Evolutionary conservation across 2,888 invertebrate species (phyloP).

Genomic region (Cephus pygmeus): DNA sequence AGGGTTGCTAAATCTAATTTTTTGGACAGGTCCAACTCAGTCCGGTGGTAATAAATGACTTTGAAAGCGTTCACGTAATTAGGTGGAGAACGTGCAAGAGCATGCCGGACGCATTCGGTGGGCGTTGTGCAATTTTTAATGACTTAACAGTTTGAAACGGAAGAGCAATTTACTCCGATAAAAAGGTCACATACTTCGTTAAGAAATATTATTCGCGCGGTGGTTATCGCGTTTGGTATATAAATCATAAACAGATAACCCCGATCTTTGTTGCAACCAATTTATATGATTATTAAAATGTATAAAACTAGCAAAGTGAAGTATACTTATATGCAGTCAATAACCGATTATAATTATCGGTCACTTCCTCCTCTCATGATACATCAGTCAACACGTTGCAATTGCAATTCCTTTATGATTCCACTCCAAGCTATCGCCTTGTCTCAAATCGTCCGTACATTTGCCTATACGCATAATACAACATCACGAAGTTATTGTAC

Average conservation of each 20-base stretch:
- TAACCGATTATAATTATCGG: conserved; percentile 51
- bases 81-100: conserved; percentile 16
- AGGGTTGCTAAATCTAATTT: conserved; percentile 31
- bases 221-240: not conserved
- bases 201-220: not conserved
- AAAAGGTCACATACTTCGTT: conserved; percentile 5
- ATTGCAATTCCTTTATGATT: not conserved
- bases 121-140: conserved; percentile 18
- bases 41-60: conserved; percentile 47
- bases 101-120: not conserved
- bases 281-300: not conserved
- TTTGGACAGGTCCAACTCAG: conserved; percentile 28
- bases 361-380: conserved; percentile 30
- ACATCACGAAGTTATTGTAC: not conserved
- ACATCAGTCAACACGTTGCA: not conserved
- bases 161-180: conserved; percentile 18
- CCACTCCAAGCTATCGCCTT: not conserved
- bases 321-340: conserved; percentile 40
- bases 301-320: not conserved
- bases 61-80: conserved; percentile 29
- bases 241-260: not conserved
- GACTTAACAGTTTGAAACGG: conserved; percentile 24
- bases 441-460: too few relatives aligned
- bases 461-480: not conserved
- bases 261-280: not conserved